phyloP scores from a whole-genome alignment of 2,797 vertebrate species.

The Halcyon leucocephala region DNA sequence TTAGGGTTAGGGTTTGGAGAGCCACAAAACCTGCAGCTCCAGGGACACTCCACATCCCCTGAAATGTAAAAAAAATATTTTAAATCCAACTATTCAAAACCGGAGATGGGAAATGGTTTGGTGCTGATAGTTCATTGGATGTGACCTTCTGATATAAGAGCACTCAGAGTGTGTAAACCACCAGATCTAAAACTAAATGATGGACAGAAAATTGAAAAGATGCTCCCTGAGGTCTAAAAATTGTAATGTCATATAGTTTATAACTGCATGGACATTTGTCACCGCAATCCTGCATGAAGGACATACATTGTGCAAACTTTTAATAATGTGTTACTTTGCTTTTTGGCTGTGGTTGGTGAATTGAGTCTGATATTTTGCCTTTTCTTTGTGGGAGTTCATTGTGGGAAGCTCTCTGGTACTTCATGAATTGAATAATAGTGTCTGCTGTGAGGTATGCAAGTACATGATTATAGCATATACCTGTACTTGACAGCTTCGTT shows the following conservation, averaged over 20 bases:
- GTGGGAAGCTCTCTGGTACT: constrained; percentile 54
- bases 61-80: constrained; percentile 53
- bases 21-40: too few relatives aligned
- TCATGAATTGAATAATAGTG: constrained; percentile 11
- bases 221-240: constrained; percentile 49
- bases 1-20: too few relatives aligned
- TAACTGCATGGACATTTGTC: constrained; percentile 59
- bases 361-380: not conserved
- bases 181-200: constrained; percentile 61
- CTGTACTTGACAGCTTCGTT: constrained; percentile 33
- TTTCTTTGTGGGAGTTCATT: constrained; percentile 2
- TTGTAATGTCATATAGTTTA: constrained; percentile 33
- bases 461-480: constrained; percentile 11
- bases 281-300: constrained; percentile 54
- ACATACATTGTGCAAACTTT: constrained; percentile 55
- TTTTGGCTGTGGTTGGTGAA: not conserved
- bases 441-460: constrained; percentile 51
- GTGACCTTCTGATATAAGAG: constrained; percentile 63
- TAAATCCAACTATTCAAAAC: constrained; percentile 48
- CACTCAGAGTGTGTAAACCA: not conserved
- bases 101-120: constrained; percentile 21
- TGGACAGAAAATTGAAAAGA: constrained; percentile 60
- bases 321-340: constrained; percentile 52
- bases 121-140: constrained; percentile 38
- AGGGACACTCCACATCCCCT: not conserved